A percentile compares a stretch with the other conserved stretches of the same genome.
These are phyloP conservation scores for Andinoacara biseriatus DNA, from an alignment of 2,113 vertebrate genomes.

Conservation along the genomic window DNA sequence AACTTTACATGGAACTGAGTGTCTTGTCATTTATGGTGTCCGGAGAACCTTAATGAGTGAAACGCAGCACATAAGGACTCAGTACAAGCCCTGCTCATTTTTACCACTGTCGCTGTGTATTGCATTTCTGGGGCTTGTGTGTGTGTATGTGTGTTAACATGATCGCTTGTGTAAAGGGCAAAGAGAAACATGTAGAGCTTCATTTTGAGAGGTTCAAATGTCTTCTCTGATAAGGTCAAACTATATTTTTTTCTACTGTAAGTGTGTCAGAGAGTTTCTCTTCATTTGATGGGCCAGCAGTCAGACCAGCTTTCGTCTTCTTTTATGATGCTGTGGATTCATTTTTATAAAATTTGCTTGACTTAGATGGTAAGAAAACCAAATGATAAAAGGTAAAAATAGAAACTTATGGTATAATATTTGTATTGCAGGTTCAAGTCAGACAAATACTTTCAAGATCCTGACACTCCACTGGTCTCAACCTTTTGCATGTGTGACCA, in stretches of 20 bases:
- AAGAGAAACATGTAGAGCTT: slow-evolving; percentile 66
- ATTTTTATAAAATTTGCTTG: neutral
- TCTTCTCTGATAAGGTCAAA: slow-evolving; percentile 76
- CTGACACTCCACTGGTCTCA: neutral
- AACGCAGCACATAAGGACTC: slow-evolving; percentile 56
- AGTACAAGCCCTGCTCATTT: slow-evolving; percentile 41
- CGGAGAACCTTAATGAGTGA: slow-evolving; percentile 59
- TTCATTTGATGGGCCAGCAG: slow-evolving; percentile 43
- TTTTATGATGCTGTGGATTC: neutral
- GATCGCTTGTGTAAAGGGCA: slow-evolving; percentile 67
- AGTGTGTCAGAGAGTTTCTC: slow-evolving; percentile 48
- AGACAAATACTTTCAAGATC: neutral
- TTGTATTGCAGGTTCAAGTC: neutral
- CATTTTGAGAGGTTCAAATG: slow-evolving; percentile 59
- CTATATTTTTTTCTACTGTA: slow-evolving; percentile 19
- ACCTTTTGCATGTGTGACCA: neutral
- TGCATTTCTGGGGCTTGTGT: slow-evolving; percentile 35
- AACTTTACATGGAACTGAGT: slow-evolving; percentile 36
- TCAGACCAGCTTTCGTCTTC: neutral
- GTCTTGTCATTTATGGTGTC: slow-evolving; percentile 33
- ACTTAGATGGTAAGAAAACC: neutral
- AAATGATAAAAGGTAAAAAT: neutral
- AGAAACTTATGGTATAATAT: neutral
- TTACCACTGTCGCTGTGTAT: slow-evolving; percentile 40
- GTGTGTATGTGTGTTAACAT: slow-evolving; percentile 24